Evolutionary conservation across 2,797 vertebrate species (phyloP).

Genomic region (Bradypodion ventrale): DNA sequence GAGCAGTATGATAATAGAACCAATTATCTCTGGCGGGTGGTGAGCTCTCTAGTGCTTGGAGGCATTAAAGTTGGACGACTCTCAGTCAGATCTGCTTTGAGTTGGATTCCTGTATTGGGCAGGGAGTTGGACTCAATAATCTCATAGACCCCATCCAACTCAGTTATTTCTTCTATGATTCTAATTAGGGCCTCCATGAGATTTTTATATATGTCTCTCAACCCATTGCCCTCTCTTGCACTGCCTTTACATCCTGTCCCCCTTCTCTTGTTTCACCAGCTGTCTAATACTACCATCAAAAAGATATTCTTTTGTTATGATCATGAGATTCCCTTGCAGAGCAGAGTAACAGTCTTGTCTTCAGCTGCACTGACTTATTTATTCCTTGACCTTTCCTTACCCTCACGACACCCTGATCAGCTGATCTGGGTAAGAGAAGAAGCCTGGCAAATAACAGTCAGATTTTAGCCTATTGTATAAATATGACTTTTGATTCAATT

Average conservation of each 20-base stretch:
- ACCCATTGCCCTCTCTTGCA: too few relatives aligned
- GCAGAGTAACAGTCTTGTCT: not conserved
- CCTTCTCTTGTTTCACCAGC: not conserved
- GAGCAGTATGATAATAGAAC: too few relatives aligned
- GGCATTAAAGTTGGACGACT: too few relatives aligned
- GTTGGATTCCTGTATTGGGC: too few relatives aligned
- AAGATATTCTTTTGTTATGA: too few relatives aligned
- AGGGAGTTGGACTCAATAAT: too few relatives aligned
- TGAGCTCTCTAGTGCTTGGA: too few relatives aligned
- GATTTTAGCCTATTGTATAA: not conserved
- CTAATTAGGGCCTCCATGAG: not conserved
- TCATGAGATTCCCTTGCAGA: not conserved
- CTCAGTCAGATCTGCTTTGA: too few relatives aligned
- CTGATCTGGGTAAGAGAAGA: not conserved
- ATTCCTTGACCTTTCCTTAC: not conserved
- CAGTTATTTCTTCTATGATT: too few relatives aligned
- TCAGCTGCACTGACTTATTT: not conserved
- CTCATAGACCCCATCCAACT: too few relatives aligned
- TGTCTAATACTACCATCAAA: not conserved
- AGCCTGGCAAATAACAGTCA: not conserved
- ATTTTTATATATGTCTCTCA: not conserved
- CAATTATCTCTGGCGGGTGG: too few relatives aligned
- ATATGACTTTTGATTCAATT: constrained; percentile 6
- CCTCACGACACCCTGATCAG: not conserved
- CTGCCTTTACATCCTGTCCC: not conserved